A percentile compares a stretch with the other conserved stretches of the same genome.
Conservation (phyloP, 2,797 vertebrate species). For the Pangasius sanitwongsei region DNA sequence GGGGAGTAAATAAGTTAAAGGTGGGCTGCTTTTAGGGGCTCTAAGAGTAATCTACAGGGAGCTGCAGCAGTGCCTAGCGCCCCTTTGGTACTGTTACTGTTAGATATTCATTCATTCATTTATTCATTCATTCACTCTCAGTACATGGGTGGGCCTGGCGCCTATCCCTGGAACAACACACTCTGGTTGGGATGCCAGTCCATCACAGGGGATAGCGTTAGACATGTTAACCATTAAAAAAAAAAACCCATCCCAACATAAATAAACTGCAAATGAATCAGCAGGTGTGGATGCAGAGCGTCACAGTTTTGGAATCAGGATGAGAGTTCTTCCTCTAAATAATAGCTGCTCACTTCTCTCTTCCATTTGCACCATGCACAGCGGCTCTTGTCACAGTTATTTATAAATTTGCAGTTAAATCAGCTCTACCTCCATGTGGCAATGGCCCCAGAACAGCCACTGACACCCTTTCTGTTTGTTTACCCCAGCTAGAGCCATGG, state of each 20-base stretch:
- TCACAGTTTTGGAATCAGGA: conserved; percentile 56
- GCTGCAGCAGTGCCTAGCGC: neutral
- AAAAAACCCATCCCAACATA: neutral
- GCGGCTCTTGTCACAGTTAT: conserved; percentile 64
- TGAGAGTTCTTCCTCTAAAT: conserved; percentile 60
- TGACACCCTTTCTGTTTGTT: conserved; percentile 68
- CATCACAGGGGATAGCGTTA: neutral
- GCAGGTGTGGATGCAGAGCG: conserved; percentile 42
- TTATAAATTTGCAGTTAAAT: conserved; percentile 62
- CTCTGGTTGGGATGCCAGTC: neutral
- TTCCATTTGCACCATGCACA: conserved; percentile 53
- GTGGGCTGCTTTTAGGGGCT: neutral
- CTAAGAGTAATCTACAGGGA: neutral
- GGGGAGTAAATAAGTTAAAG: neutral
- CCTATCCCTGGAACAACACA: neutral
- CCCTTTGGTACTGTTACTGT: neutral
- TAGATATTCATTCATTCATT: neutral
- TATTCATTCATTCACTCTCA: neutral
- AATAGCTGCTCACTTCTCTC: conserved; percentile 56
- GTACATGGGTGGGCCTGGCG: neutral
- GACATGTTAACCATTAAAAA: neutral
- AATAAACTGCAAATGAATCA: conserved; percentile 47
- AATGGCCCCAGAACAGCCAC: conserved; percentile 40
- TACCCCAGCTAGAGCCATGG: conserved; percentile 59
- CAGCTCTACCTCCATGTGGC: conserved; percentile 24